phyloP scores from a whole-genome alignment of 2,797 vertebrate species.

The Phataginus tricuspis region DNA sequence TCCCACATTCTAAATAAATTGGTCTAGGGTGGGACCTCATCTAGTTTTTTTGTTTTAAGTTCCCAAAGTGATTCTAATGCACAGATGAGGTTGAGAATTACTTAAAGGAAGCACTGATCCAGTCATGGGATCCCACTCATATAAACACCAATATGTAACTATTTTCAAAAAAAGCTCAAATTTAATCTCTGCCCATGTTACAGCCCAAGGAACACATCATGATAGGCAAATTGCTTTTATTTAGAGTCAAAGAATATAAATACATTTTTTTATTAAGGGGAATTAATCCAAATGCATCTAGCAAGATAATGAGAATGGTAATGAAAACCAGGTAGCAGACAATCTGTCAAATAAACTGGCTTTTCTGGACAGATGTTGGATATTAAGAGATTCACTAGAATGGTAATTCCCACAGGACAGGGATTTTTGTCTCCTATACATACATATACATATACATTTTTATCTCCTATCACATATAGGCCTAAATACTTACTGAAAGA shows the following conservation, averaged over 20 bases:
- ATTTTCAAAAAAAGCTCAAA: slow-evolving; percentile 40
- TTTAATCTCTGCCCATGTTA: not conserved
- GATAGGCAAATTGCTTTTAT: not conserved
- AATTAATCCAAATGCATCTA: slow-evolving; percentile 27
- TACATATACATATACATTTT: not conserved
- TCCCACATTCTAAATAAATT: not conserved
- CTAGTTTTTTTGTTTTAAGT: not conserved
- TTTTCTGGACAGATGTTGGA: not conserved
- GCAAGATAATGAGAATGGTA: not conserved
- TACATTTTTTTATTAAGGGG: slow-evolving; percentile 15
- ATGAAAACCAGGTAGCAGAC: not conserved
- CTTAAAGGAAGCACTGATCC: not conserved
- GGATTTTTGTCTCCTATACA: not conserved
- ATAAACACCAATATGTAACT: not conserved
- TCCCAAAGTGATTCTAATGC: not conserved
- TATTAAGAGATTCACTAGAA: not conserved
- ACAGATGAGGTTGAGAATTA: not conserved
- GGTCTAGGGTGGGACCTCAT: not conserved
- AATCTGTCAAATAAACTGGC: not conserved
- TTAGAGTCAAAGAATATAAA: not conserved
- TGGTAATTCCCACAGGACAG: not conserved
- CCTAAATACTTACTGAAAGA: slow-evolving; percentile 4
- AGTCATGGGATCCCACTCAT: not conserved
- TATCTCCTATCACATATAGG: not conserved
- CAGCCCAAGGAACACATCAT: not conserved